Conservation (phyloP, 92 coral and sea anemone species). For the Palythoa heliodiscus region DNA sequence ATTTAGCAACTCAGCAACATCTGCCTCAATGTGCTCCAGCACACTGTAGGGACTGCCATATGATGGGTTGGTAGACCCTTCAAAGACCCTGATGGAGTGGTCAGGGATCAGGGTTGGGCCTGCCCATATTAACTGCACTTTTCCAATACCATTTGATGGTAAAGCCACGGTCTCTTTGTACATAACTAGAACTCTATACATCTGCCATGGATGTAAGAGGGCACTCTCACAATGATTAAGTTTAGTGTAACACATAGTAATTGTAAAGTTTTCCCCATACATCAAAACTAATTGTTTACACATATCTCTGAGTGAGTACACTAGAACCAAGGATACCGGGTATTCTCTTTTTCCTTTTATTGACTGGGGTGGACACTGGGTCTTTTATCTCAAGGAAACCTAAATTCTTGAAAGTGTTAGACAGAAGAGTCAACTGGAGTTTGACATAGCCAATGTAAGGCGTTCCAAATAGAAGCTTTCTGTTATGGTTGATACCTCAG, state of each 20-base stretch:
- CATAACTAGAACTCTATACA: conserved; percentile 39
- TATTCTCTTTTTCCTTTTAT: conserved; percentile 43
- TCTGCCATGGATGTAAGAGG: conserved; percentile 62
- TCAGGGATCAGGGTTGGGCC: conserved; percentile 64
- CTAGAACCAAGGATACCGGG: conserved; percentile 64
- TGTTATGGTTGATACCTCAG: conserved; percentile 64
- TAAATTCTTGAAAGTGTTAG: conserved; percentile 19
- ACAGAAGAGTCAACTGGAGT: conserved; percentile 58
- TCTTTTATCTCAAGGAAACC: conserved; percentile 58
- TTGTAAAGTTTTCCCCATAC: conserved; percentile 59
- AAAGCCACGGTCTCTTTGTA: conserved; percentile 42
- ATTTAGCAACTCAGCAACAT: conserved; percentile 52
- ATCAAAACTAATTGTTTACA: conserved; percentile 36
- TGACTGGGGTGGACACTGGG: conserved; percentile 52
- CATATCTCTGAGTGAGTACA: conserved; percentile 50
- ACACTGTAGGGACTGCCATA: conserved; percentile 48
- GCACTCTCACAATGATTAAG: conserved; percentile 20
- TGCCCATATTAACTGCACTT: conserved; percentile 54
- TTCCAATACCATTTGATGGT: conserved; percentile 31
- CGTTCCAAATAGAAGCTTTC: conserved; percentile 56
- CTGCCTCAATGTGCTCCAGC: conserved; percentile 57
- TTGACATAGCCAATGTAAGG: conserved; percentile 68
- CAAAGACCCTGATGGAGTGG: conserved; percentile 56
- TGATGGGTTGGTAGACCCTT: conserved; percentile 54
- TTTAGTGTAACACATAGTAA: background rate